These are phyloP conservation scores for Petroica traversi DNA, from an alignment of 2,113 vertebrate genomes.

Conservation along the genomic window DNA sequence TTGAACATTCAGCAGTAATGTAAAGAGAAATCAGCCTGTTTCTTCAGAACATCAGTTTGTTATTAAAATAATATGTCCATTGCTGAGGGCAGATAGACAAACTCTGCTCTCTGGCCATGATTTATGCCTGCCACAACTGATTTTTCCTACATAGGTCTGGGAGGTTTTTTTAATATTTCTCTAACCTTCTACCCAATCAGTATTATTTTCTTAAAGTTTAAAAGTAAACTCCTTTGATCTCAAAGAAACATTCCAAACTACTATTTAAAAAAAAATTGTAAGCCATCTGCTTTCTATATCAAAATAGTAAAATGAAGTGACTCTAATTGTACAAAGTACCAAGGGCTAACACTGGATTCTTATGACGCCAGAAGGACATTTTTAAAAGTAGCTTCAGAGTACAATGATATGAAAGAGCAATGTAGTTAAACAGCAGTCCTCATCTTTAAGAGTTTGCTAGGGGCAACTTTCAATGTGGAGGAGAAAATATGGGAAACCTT, in stretches of 20 bases:
- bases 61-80: background rate
- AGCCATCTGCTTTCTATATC: conserved; percentile 33
- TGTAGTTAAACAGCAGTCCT: conserved; percentile 3
- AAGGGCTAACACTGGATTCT: conserved; percentile 31
- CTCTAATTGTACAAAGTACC: conserved; percentile 47
- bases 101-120: background rate
- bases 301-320: conserved; percentile 55
- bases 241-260: conserved; percentile 26
- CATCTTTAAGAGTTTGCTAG: background rate
- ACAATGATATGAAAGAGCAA: conserved; percentile 43
- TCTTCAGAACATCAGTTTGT: background rate
- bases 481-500: background rate
- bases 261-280: background rate
- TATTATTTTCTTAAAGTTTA: background rate
- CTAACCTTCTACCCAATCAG: background rate
- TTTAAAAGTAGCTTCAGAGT: conserved; percentile 21
- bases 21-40: background rate
- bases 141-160: background rate
- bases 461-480: background rate
- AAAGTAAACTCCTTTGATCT: background rate
- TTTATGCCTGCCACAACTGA: background rate
- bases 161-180: background rate
- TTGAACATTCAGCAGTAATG: background rate
- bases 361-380: conserved; percentile 47
- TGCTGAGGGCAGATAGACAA: background rate